Conservation (phyloP, 2,888 invertebrate genomes). For the Sericinus montela region DNA sequence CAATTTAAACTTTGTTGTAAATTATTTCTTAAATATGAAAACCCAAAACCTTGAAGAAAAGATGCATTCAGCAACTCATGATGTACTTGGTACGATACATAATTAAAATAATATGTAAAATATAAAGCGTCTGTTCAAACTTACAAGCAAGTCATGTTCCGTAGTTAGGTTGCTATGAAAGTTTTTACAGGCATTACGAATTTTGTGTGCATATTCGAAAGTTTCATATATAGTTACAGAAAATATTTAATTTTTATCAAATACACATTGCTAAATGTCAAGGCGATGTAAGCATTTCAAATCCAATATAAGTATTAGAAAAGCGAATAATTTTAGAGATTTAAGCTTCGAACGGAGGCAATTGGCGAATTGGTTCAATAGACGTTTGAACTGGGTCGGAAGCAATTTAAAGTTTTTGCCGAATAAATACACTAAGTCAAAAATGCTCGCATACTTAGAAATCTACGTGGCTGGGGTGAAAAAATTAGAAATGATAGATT, state of each 20-base stretch:
- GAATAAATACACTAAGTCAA: constrained; percentile 69
- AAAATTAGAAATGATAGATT: not conserved
- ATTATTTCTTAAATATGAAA: too few species aligned
- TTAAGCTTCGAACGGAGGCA: constrained; percentile 48
- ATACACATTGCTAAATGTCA: not conserved
- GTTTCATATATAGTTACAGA: too few species aligned
- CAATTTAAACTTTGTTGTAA: too few species aligned
- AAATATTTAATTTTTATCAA: too few species aligned
- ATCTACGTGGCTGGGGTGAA: constrained; percentile 42
- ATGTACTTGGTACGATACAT: too few species aligned
- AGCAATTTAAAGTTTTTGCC: constrained; percentile 75
- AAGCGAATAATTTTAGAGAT: constrained; percentile 46
- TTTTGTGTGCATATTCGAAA: too few species aligned
- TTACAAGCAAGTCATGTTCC: too few species aligned
- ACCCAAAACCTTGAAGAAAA: too few species aligned
- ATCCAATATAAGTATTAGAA: constrained; percentile 31
- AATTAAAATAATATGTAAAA: too few species aligned
- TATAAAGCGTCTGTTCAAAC: too few species aligned
- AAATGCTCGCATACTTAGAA: constrained; percentile 48
- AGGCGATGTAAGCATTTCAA: constrained; percentile 17
- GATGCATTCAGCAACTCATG: too few species aligned
- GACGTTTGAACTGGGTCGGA: constrained; percentile 64
- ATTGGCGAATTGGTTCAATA: constrained; percentile 65
- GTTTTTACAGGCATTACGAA: constrained; percentile 7
- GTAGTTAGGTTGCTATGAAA: constrained; percentile 7